Evolutionary conservation across 2,888 invertebrate species (phyloP).

Genomic region (Platycnemis pennipes): DNA sequence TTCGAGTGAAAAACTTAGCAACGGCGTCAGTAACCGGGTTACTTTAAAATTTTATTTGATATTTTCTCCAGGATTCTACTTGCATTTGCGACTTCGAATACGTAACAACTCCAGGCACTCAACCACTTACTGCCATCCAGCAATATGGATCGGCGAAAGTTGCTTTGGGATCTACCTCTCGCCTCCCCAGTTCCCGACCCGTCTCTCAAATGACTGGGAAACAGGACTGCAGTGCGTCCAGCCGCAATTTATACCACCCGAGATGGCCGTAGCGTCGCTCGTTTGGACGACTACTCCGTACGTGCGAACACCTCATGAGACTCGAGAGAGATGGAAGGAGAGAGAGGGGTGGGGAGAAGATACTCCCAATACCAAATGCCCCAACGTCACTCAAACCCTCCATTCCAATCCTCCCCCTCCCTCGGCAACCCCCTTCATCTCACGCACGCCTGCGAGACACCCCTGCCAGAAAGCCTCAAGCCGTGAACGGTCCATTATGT

Average conservation of each 20-base stretch:
- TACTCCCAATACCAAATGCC: not conserved
- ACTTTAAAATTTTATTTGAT: too few relatives aligned
- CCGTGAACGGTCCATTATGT: not conserved
- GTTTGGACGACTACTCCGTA: not conserved
- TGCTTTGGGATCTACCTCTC: not conserved
- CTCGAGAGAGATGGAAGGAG: not conserved
- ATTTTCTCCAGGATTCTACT: too few relatives aligned
- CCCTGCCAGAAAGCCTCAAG: not conserved
- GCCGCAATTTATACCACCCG: not conserved
- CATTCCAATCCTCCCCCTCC: not conserved
- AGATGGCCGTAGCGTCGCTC: not conserved
- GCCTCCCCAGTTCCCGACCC: not conserved
- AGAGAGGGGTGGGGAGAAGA: not conserved
- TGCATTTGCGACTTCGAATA: too few relatives aligned
- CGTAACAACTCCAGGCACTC: too few relatives aligned
- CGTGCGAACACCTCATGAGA: not conserved
- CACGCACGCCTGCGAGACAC: not conserved
- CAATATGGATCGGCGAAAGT: too few relatives aligned
- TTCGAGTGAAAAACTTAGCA: too few relatives aligned
- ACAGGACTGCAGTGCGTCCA: not conserved
- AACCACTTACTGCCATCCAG: too few relatives aligned
- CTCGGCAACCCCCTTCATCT: not conserved
- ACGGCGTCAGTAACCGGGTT: too few relatives aligned
- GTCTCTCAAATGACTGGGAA: not conserved
- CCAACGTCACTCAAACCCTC: not conserved